A percentile compares a stretch with the other conserved stretches of the same genome.
Evolutionary conservation across 2,888 invertebrate genomes (phyloP).

Genomic region (Nemurella pictetii): DNA sequence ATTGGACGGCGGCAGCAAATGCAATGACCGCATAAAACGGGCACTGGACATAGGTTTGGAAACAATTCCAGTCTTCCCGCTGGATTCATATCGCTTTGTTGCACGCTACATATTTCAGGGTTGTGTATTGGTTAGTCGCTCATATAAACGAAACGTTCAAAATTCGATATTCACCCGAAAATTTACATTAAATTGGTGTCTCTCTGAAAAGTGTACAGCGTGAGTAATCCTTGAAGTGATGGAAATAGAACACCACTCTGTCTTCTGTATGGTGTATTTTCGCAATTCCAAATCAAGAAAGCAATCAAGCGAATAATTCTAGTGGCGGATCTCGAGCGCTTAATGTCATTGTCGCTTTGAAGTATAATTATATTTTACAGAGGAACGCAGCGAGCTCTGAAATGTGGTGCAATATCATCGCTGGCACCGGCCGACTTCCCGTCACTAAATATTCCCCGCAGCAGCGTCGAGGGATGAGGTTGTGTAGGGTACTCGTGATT

Average conservation of each 20-base stretch:
- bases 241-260: not conserved
- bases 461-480: not conserved
- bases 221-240: not conserved
- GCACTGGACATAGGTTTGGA: not conserved
- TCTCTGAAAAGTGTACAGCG: not conserved
- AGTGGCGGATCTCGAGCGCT: not conserved
- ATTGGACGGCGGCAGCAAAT: not conserved
- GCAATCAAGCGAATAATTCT: not conserved
- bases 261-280: not conserved
- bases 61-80: not conserved
- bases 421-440: too few relatives aligned
- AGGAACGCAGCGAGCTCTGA: not conserved
- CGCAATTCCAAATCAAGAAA: not conserved
- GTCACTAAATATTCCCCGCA: not conserved
- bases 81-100: not conserved
- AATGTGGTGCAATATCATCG: too few relatives aligned
- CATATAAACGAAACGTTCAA: not conserved
- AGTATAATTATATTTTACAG: not conserved
- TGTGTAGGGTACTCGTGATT: not conserved
- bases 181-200: not conserved
- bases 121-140: too few relatives aligned
- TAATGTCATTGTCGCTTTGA: not conserved
- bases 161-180: not conserved
- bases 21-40: too few relatives aligned
- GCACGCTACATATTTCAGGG: not conserved